Base-by-base conservation (phyloP, 2,797 vertebrate genomes). In the Australoheros facetus region DNA sequence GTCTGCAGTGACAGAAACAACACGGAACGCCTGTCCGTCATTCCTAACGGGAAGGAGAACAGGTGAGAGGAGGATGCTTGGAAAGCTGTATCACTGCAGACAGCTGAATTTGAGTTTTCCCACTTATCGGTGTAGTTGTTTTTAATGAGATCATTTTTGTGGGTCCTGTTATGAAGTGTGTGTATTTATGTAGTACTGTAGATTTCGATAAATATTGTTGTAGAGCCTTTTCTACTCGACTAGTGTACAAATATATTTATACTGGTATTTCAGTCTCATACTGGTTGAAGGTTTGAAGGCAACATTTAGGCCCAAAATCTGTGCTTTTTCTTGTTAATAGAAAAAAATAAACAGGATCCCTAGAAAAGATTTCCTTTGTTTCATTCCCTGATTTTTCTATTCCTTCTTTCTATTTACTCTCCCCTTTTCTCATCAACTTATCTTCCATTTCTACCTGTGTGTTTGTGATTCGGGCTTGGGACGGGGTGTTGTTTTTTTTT, bases 1-100 rank as follows among this genome's bases (percentile, higher is more conserved):
- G 97, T 99, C 75, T 99, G 98, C 96, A 98, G 97, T 34, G 98
- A 99, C 93, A 93, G 97, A 77, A 97, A 97, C 84, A 96, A 97
- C 91, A 88, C 97, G 0, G 98, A 99, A 81, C 96, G 97, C 23
- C 98, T 99, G 71, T 97, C 98, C 14, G 97, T 99, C 85, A 97
- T 99, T 87, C 98, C 98, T 86, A 99, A 99, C 62, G 98, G 98
- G 92, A 99, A 98, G 84, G 98, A 99, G 88, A 99, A 97, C 97
- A 99, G 98, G 98, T 99, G 96, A 90, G 96, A 80, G 85, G 32
- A 21, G n/a, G 37, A 26, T 0, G 75, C 19, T 55, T n/a, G 26
- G 6, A 10, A 71, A 17, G 7, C 48, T 71, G 23, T 34, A 5
- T 57, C 60, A 2, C 54, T 34, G 19, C 56, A 56, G 53, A 13